A percentile compares a stretch with the other conserved stretches of the same genome.
phyloP scores from a whole-genome alignment of 1,140 invertebrate species.

The Bombus pascuorum region DNA sequence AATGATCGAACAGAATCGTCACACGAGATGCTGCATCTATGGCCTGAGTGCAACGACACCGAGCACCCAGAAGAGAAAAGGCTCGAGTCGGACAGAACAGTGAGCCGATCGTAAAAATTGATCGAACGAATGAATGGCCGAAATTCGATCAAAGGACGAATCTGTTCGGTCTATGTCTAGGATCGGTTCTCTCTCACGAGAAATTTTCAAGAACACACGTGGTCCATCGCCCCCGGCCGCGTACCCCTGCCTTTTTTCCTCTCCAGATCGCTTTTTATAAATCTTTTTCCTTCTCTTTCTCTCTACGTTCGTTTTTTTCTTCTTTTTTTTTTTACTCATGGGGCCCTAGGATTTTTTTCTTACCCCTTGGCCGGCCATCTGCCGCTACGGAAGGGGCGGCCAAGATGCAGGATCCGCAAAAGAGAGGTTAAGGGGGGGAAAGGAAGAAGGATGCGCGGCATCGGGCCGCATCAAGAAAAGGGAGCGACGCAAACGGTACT shows the following conservation, averaged over 20 bases:
- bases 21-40: constrained; percentile 63
- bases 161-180: constrained; percentile 45
- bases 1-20: constrained; percentile 37
- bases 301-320: constrained; percentile 77
- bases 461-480: constrained; percentile 25
- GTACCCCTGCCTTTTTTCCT: constrained; percentile 67
- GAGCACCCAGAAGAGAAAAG: constrained; percentile 37
- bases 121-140: constrained; percentile 74
- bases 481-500: constrained; percentile 42
- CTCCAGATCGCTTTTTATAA: constrained; percentile 81
- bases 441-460: constrained; percentile 66
- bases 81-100: constrained; percentile 64
- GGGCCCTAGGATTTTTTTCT: constrained; percentile 75
- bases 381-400: constrained; percentile 79
- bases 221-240: constrained; percentile 71
- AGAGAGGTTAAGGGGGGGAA: constrained; percentile 36
- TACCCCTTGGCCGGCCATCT: constrained; percentile 83
- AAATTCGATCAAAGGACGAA: constrained; percentile 77
- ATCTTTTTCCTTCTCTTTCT: constrained; percentile 67
- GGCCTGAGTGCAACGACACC: constrained; percentile 32
- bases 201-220: constrained; percentile 77
- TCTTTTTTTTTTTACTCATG: constrained; percentile 56
- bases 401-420: constrained; percentile 72
- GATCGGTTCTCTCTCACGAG: constrained; percentile 62
- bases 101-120: constrained; percentile 63